These are phyloP conservation scores for Lithobius niger DNA, from an alignment of 1,140 invertebrate species.

Conservation along the genomic window DNA sequence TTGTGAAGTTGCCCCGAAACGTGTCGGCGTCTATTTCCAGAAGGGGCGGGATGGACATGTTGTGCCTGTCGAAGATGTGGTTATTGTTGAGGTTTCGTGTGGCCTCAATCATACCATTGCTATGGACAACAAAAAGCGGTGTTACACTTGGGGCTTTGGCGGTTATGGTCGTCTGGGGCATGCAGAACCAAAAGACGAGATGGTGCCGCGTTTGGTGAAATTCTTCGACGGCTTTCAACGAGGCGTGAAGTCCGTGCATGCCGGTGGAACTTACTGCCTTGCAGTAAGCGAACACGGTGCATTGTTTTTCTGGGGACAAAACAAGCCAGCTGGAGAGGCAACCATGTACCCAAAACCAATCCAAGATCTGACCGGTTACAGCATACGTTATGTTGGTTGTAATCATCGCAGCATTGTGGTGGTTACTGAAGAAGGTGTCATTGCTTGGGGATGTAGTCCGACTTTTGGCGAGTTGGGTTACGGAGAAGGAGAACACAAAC, in stretches of 20 bases:
- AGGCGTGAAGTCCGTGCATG: constrained; percentile 61
- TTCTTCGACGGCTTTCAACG: constrained; percentile 70
- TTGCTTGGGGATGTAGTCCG: constrained; percentile 80
- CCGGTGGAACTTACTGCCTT: constrained; percentile 73
- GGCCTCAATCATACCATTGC: constrained; percentile 80
- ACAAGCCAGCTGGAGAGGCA: constrained; percentile 79
- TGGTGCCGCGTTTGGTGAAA: constrained; percentile 80
- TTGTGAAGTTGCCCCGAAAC: constrained; percentile 68
- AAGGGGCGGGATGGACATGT: constrained; percentile 76
- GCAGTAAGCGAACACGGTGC: constrained; percentile 62
- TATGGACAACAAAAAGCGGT: constrained; percentile 68
- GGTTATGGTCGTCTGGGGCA: constrained; percentile 85
- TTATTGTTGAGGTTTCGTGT: constrained; percentile 77
- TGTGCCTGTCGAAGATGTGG: constrained; percentile 64
- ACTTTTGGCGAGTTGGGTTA: constrained; percentile 80
- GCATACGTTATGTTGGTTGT: constrained; percentile 64
- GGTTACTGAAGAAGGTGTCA: constrained; percentile 74
- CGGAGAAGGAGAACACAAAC: constrained; percentile 72
- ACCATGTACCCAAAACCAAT: constrained; percentile 95
- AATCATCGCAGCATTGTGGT: constrained; percentile 53
- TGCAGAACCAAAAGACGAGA: constrained; percentile 78
- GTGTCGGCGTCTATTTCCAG: constrained; percentile 72
- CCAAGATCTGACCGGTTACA: constrained; percentile 80
- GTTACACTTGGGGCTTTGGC: constrained; percentile 88
- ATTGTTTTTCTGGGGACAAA: constrained; percentile 76